phyloP scores from a whole-genome alignment of 1,140 invertebrate species.

The Macrobrachium nipponense region DNA sequence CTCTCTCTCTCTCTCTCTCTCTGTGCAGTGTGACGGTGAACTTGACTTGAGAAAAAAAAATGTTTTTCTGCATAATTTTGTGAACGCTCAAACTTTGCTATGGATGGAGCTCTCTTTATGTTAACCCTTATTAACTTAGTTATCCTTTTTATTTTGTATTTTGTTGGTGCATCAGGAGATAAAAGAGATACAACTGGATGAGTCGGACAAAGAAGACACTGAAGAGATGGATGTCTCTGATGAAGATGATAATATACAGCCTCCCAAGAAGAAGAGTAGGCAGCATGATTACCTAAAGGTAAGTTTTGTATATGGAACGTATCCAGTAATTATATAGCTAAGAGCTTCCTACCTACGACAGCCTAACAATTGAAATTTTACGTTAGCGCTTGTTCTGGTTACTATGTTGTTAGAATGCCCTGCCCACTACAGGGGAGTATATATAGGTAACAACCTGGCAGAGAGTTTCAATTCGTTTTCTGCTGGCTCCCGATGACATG shows the following conservation, averaged over 20 bases:
- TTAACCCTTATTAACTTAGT: constrained; percentile 1
- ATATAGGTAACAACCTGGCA: too few relatives aligned
- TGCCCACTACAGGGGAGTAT: too few relatives aligned
- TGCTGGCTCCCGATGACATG: too few relatives aligned
- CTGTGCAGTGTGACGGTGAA: constrained; percentile 1
- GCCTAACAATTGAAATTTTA: too few relatives aligned
- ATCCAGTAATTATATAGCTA: too few relatives aligned
- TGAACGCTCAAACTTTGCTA: constrained; percentile 27
- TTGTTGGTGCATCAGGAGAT: constrained; percentile 76
- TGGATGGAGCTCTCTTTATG: constrained; percentile 21
- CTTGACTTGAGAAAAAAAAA: not conserved
- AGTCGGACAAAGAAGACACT: constrained; percentile 77
- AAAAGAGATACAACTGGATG: constrained; percentile 81
- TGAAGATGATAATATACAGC: constrained; percentile 73
- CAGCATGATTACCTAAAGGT: constrained; percentile 64
- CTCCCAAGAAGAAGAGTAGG: constrained; percentile 69
- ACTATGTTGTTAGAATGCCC: too few relatives aligned
- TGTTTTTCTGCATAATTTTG: not conserved
- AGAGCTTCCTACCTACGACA: too few relatives aligned
- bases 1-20: not conserved
- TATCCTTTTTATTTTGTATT: not conserved
- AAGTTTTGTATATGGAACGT: too few relatives aligned
- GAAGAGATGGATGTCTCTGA: constrained; percentile 88
- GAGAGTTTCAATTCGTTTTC: too few relatives aligned
- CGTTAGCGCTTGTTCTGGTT: too few relatives aligned